Conservation (phyloP, 2,888 invertebrate species). For the Ochropleura plecta region DNA sequence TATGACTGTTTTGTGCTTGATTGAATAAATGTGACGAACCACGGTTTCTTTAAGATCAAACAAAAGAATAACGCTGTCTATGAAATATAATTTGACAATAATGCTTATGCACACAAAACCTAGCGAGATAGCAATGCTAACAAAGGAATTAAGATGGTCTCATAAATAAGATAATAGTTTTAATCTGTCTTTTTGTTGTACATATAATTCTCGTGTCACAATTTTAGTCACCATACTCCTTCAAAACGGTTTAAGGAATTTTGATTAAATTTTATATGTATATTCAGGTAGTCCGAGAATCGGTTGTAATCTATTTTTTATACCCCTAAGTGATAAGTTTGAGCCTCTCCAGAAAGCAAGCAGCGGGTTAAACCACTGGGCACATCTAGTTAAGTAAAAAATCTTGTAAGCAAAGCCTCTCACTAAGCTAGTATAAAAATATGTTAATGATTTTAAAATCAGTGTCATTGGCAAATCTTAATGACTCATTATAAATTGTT, state of each 20-base stretch:
- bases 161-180: no score
- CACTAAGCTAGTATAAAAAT: background rate
- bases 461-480: conserved; percentile 43
- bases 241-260: no score
- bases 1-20: background rate
- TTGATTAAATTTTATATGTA: no score
- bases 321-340: no score
- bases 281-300: no score
- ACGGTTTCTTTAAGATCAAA: background rate
- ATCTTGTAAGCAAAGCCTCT: background rate
- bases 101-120: background rate
- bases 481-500: conserved; percentile 36
- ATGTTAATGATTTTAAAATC: conserved; percentile 39
- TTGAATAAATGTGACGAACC: background rate
- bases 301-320: no score
- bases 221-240: no score
- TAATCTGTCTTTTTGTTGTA: no score
- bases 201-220: no score
- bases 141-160: background rate
- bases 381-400: background rate
- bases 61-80: background rate
- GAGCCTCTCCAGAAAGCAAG: no score
- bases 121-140: background rate
- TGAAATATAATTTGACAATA: background rate
- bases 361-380: no score